Conservation (phyloP, 2,888 invertebrate genomes). For the Pristionchus exspectatus region DNA sequence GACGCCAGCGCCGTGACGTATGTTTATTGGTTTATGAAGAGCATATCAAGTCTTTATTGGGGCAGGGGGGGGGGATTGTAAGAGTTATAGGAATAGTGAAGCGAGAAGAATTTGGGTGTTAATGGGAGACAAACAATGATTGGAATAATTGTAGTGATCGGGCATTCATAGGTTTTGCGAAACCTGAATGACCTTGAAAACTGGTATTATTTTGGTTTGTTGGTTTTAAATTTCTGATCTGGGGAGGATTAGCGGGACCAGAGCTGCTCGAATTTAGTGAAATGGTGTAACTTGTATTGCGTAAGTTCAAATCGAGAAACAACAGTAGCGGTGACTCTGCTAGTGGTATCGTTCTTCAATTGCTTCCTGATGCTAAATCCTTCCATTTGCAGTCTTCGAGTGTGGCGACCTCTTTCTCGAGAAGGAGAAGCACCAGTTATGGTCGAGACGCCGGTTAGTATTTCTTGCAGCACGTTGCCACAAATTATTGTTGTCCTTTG, state of each 20-base stretch:
- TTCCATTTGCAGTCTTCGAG: not conserved
- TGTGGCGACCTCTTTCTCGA: conserved; percentile 27
- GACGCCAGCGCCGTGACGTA: conserved; percentile 56
- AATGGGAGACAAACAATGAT: not conserved
- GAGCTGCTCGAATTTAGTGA: not conserved
- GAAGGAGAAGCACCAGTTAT: not conserved
- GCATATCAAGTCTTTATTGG: not conserved
- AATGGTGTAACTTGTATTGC: not conserved
- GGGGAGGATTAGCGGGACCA: not conserved
- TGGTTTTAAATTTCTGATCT: not conserved
- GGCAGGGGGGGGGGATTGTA: not conserved
- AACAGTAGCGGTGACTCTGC: no score
- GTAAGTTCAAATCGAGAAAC: no score
- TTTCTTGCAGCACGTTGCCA: no score
- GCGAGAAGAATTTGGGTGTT: not conserved
- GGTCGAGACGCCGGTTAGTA: not conserved
- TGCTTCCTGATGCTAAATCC: not conserved
- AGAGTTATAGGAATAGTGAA: not conserved
- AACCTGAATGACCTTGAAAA: not conserved
- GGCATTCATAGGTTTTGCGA: not conserved
- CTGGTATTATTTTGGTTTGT: not conserved
- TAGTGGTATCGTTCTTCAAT: not conserved
- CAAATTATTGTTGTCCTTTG: no score
- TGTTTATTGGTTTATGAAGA: not conserved
- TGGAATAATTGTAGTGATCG: not conserved